These are phyloP conservation scores for Eciton burchellii DNA, from an alignment of 1,140 invertebrate species.

Conservation along the genomic window DNA sequence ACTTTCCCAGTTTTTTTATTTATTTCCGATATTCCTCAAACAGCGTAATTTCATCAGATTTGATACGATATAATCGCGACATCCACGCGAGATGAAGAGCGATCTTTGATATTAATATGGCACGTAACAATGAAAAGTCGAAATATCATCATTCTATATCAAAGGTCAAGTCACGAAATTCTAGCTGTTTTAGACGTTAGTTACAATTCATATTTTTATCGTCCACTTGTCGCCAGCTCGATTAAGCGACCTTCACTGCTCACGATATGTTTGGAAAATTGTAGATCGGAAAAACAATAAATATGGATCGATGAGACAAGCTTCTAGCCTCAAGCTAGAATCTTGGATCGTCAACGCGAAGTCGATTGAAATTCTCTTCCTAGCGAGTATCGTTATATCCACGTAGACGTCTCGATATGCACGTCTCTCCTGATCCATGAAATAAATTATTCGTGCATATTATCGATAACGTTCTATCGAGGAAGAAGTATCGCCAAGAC, in stretches of 20 bases:
- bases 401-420: neutral
- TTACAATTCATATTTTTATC: too few species aligned
- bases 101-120: neutral
- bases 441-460: slow-evolving; percentile 33
- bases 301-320: too few species aligned
- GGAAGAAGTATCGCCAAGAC: slow-evolving; percentile 16
- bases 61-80: neutral
- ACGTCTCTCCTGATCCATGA: neutral
- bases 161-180: neutral
- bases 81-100: neutral
- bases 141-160: neutral
- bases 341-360: neutral
- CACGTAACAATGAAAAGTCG: neutral
- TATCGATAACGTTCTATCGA: neutral
- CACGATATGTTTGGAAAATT: too few species aligned
- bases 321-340: neutral
- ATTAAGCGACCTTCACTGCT: too few species aligned
- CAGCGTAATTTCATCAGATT: neutral
- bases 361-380: neutral
- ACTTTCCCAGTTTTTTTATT: neutral
- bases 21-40: neutral
- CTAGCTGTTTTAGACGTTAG: too few species aligned
- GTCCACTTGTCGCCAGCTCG: too few species aligned
- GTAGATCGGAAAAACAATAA: too few species aligned
- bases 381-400: neutral